phyloP scores from a whole-genome alignment of 2,797 vertebrate genomes.

The Gobionotothen gibberifrons region DNA sequence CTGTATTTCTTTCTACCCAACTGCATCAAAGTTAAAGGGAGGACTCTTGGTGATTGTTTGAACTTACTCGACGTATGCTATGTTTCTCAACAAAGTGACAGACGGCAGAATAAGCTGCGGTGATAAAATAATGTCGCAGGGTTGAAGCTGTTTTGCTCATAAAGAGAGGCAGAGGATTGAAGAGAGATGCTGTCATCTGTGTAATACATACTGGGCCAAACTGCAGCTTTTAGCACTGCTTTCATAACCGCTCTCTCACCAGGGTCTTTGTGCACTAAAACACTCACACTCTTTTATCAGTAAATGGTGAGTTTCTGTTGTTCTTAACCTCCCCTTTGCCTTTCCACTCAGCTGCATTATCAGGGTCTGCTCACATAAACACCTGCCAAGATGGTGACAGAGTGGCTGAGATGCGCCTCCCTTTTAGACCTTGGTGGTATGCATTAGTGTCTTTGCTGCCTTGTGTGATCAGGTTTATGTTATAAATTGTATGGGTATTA shows the following conservation, averaged over 20 bases:
- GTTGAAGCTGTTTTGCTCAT: conserved; percentile 44
- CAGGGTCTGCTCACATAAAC: conserved; percentile 48
- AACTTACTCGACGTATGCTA: neutral
- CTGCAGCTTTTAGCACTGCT: conserved; percentile 69
- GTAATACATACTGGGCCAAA: conserved; percentile 48
- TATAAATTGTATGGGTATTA: no score
- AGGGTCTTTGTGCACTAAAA: conserved; percentile 39
- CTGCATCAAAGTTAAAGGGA: neutral
- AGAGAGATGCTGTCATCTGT: conserved; percentile 50
- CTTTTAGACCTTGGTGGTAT: conserved; percentile 15
- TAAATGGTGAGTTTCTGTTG: conserved; percentile 39
- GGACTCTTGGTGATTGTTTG: conserved; percentile 14
- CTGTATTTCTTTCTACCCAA: conserved; percentile 11
- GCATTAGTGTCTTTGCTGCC: conserved; percentile 1
- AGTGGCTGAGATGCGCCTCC: conserved; percentile 26
- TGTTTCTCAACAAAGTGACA: conserved; percentile 28
- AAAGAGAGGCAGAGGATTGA: conserved; percentile 15
- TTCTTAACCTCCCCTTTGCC: conserved; percentile 51
- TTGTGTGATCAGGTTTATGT: neutral
- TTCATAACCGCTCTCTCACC: conserved; percentile 48
- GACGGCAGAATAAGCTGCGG: conserved; percentile 5
- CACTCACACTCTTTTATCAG: conserved; percentile 45
- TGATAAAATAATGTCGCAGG: conserved; percentile 38
- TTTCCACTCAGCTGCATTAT: conserved; percentile 47
- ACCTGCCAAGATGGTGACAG: conserved; percentile 47